Evolutionary conservation across 2,888 invertebrate species (phyloP), one percentile per base, ranked within the genome.

Genomic region (Stegophylla sp.): DNA sequence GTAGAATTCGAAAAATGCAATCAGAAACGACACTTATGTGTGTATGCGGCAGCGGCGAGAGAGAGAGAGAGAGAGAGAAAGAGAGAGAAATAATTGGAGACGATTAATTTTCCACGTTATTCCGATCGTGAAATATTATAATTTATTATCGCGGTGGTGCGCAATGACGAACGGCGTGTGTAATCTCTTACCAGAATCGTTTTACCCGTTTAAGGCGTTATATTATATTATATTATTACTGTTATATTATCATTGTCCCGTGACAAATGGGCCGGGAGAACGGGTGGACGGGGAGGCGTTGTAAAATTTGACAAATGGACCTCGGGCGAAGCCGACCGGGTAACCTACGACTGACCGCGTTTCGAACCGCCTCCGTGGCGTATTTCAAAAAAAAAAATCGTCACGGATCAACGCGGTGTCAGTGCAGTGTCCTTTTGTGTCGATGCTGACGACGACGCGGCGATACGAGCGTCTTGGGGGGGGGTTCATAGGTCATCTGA

Each of bases 331-430:
- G 4, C 3, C 48, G 17, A 43, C 53, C 15, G 26, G n/a, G n/a
- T n/a, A n/a, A 10, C 9, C 56, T 1, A 28, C 48, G 48, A n/a
- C 43, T 56, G 76, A 53, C 43, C 75, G 53, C 75, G 41, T 41
- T 76, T 23, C 26, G 51, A 41, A 53, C 63, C n/a, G n/a, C n/a
- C n/a, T n/a, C 41, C 28, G 72, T 15, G 72, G 28, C n/a, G 45
- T 34, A 74, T 28, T 17, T 23, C 41, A 20, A 5, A 12, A 2
- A 20, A n/a, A 67, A 77, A 66, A 69, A 77, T 67, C 77, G 77
- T 77, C 77, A 77, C 77, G 77, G 77, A 76, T 76, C 66, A 43
- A 67, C 75, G 64, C 73, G 20, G 51, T 64, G 72, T 15, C 48
- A 7, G 26, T 3, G n/a, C 61, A n/a, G 1, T 15, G 69, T 79